These are phyloP conservation scores for Pelecanoides urinatrix DNA, from an alignment of 2,113 vertebrate genomes.

Conservation along the genomic window DNA sequence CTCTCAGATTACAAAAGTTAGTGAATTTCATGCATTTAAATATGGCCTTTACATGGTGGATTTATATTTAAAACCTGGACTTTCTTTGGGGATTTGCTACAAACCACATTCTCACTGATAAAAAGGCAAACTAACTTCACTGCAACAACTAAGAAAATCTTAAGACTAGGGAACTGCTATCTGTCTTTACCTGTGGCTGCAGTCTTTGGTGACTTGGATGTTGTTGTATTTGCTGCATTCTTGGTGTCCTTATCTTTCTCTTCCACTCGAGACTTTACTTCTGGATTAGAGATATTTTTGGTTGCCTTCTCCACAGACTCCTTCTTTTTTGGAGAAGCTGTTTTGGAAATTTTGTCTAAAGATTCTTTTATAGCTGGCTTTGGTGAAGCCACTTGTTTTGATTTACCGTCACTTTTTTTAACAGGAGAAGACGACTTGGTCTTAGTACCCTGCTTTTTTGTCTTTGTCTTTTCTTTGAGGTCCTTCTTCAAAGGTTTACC, in stretches of 20 bases:
- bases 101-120: background rate
- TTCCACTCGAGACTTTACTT: slow-evolving; percentile 78
- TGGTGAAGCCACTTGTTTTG: slow-evolving; percentile 77
- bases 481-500: slow-evolving; percentile 87
- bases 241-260: slow-evolving; percentile 93
- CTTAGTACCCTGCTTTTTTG: slow-evolving; percentile 87
- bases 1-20: background rate
- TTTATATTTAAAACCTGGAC: background rate
- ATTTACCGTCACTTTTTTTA: slow-evolving; percentile 83
- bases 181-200: slow-evolving; percentile 78
- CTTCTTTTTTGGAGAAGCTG: slow-evolving; percentile 88
- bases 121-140: background rate
- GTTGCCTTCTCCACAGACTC: slow-evolving; percentile 76
- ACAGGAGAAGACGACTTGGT: slow-evolving; percentile 88
- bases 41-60: background rate
- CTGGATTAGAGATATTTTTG: slow-evolving; percentile 71
- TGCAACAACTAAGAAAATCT: background rate
- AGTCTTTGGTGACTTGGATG: slow-evolving; percentile 87
- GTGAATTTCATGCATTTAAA: background rate
- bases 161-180: background rate
- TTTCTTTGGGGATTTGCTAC: background rate
- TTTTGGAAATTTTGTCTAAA: slow-evolving; percentile 80
- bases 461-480: slow-evolving; percentile 87
- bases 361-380: slow-evolving; percentile 85
- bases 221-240: slow-evolving; percentile 91